Percentiles rank a stretch among this genome's conserved stretches.
phyloP scores from a whole-genome alignment of 2,888 invertebrate species.

The Lithophane leautieri region DNA sequence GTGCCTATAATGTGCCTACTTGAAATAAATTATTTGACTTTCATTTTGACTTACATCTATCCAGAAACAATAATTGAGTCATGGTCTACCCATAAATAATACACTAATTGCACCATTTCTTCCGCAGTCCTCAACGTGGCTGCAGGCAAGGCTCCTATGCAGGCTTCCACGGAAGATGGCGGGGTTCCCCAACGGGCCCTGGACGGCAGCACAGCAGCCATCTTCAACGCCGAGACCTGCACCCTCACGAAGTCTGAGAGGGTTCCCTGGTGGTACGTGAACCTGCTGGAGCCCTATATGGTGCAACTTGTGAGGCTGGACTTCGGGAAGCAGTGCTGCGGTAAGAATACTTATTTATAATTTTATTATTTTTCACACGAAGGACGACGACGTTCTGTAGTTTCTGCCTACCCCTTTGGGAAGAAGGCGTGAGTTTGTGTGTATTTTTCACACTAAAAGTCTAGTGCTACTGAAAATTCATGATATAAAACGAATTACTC shows the following conservation, averaged over 20 bases:
- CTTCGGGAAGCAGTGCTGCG: constrained; percentile 97
- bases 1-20: too few relatives aligned
- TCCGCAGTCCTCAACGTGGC: constrained; percentile 96
- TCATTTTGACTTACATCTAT: not conserved
- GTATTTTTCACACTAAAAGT: not conserved
- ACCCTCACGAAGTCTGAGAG: constrained; percentile 95
- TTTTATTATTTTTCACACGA: not conserved
- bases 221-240: constrained; percentile 96
- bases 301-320: constrained; percentile 97
- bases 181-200: constrained; percentile 97
- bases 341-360: constrained; percentile 89
- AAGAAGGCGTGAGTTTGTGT: too few relatives aligned
- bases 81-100: too few relatives aligned
- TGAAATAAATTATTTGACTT: too few relatives aligned
- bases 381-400: too few relatives aligned
- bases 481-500: not conserved
- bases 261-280: constrained; percentile 99
- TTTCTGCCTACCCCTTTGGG: too few relatives aligned
- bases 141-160: constrained; percentile 98
- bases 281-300: constrained; percentile 98
- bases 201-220: constrained; percentile 96
- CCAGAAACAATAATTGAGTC: not conserved
- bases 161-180: constrained; percentile 94
- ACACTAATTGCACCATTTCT: constrained; percentile 14
- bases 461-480: not conserved